phyloP scores from a whole-genome alignment of 1,140 invertebrate species.

The Epicauta chinensis region DNA sequence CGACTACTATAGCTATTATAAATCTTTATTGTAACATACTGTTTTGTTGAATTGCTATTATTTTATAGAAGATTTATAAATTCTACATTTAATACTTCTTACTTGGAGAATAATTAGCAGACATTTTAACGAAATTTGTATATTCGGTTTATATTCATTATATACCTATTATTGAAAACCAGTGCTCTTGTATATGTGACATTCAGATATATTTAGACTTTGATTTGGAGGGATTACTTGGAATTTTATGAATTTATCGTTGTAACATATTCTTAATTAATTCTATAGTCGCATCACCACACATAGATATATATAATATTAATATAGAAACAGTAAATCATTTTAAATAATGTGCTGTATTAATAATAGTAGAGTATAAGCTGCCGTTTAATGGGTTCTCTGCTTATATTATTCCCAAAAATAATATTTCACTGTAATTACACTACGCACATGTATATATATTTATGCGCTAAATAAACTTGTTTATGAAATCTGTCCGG shows the following conservation, averaged over 20 bases:
- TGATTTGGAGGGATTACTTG: constrained; percentile 15
- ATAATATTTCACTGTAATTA: constrained; percentile 43
- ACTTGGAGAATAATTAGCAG: too few species aligned
- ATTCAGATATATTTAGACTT: constrained; percentile 7
- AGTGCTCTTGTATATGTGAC: constrained; percentile 4
- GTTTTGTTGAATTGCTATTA: too few species aligned
- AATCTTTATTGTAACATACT: too few species aligned
- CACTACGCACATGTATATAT: constrained; percentile 30
- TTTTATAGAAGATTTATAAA: too few species aligned
- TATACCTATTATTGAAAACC: neutral
- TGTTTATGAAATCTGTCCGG: constrained; percentile 42
- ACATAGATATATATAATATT: constrained; percentile 14
- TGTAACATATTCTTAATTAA: constrained; percentile 20
- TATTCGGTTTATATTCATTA: constrained; percentile 3
- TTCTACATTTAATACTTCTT: too few species aligned
- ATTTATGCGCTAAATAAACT: constrained; percentile 42
- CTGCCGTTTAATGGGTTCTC: constrained; percentile 32
- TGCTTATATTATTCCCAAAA: constrained; percentile 38
- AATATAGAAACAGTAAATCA: constrained; percentile 16
- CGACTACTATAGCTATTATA: too few species aligned
- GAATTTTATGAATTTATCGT: constrained; percentile 20
- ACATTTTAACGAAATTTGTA: constrained; percentile 9
- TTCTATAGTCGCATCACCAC: constrained; percentile 5
- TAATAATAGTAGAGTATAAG: constrained; percentile 17
- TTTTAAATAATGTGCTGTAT: constrained; percentile 21